Percentiles rank a stretch among this genome's conserved stretches.
Evolutionary conservation across 2,797 vertebrate species (phyloP).

Genomic region (Hafferia zeledoni): DNA sequence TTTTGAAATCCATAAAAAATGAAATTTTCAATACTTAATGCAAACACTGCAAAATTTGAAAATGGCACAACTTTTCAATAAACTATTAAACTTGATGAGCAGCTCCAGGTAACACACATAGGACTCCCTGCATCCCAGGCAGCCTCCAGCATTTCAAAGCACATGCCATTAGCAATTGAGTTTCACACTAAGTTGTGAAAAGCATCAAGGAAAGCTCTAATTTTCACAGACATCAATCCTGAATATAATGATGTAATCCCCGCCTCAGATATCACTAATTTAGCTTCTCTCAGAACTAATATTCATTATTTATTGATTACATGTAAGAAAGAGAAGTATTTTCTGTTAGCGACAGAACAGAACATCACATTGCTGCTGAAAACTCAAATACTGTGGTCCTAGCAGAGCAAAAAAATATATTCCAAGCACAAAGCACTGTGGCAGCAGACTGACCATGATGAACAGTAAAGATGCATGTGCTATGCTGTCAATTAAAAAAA

Average conservation of each 20-base stretch:
- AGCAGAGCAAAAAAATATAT: not conserved
- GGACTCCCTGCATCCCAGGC: not conserved
- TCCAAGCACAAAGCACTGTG: not conserved
- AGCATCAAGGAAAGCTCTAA: not conserved
- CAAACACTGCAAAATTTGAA: not conserved
- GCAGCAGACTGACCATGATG: not conserved
- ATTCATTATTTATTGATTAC: not conserved
- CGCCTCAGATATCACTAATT: not conserved
- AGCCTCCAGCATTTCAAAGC: not conserved
- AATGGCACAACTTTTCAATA: not conserved
- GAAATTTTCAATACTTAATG: not conserved
- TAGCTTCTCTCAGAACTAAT: not conserved
- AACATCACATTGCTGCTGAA: not conserved
- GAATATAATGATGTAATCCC: not conserved
- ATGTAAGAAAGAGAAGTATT: not conserved
- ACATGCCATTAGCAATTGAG: not conserved
- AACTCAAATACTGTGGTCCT: not conserved
- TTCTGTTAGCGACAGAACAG: not conserved
- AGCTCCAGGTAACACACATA: not conserved
- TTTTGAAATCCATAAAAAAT: not conserved
- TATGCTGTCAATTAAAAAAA: not conserved
- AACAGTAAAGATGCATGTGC: not conserved
- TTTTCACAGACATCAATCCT: not conserved
- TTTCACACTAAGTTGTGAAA: not conserved
- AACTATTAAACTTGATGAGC: not conserved